These are phyloP conservation scores for Sthenelais limicola DNA, from an alignment of 2,888 invertebrate species.

Conservation along the genomic window DNA sequence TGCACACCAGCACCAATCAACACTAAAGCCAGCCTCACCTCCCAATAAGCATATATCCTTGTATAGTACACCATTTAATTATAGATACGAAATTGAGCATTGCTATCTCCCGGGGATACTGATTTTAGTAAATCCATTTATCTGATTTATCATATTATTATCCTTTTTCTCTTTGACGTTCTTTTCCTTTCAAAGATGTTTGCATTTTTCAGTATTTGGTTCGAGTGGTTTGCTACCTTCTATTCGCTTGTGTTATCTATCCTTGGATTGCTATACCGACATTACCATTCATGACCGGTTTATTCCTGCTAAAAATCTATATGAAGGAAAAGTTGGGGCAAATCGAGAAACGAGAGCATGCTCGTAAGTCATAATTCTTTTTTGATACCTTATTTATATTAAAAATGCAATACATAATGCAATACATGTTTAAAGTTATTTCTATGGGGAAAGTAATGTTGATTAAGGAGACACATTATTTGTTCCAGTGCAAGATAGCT, in stretches of 20 bases:
- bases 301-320: background rate
- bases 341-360: background rate
- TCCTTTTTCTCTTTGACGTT: background rate
- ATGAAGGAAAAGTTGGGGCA: background rate
- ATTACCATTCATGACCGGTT: background rate
- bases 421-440: background rate
- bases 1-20: too few relatives aligned
- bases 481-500: too few relatives aligned
- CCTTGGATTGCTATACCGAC: background rate
- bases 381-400: background rate
- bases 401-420: conserved; percentile 7
- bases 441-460: too few relatives aligned
- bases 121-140: background rate
- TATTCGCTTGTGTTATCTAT: background rate
- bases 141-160: background rate
- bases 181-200: too few relatives aligned
- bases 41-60: too few relatives aligned
- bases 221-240: background rate
- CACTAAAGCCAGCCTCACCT: too few relatives aligned
- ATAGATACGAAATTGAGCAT: too few relatives aligned
- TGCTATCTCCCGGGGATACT: too few relatives aligned
- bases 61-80: too few relatives aligned
- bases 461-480: too few relatives aligned
- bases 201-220: too few relatives aligned
- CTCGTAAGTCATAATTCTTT: background rate